These are phyloP conservation scores for Lepas anatifera DNA, from an alignment of 2,888 invertebrate species.

Conservation along the genomic window DNA sequence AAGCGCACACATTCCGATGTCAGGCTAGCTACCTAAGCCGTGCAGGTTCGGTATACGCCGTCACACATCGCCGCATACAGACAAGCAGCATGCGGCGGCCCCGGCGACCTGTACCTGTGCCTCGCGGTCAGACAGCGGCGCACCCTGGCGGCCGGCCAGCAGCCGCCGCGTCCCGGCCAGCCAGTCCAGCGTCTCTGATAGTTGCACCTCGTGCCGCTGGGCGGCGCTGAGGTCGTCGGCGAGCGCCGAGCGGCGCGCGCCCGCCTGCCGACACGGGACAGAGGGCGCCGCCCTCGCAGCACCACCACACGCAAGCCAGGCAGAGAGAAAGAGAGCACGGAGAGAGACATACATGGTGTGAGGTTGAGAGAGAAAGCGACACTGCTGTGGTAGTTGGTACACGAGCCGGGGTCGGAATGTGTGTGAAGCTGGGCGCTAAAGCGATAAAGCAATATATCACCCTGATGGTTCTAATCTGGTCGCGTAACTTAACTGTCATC, in stretches of 20 bases:
- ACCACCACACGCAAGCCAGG: background rate
- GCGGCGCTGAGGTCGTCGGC: background rate
- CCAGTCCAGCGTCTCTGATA: conserved; percentile 15
- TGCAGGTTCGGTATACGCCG: background rate
- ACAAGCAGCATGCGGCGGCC: no score
- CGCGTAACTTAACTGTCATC: no score
- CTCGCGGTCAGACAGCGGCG: background rate
- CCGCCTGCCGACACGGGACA: background rate
- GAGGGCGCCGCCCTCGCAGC: background rate
- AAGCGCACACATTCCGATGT: no score
- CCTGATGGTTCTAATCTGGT: no score
- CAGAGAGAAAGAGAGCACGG: background rate
- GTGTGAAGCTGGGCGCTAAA: no score
- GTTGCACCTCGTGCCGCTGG: conserved; percentile 2
- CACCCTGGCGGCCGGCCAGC: background rate
- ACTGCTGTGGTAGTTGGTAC: no score
- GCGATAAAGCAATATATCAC: no score
- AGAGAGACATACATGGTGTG: background rate
- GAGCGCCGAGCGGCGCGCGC: background rate
- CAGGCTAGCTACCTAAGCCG: no score
- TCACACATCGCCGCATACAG: no score
- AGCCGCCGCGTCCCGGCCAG: conserved; percentile 2
- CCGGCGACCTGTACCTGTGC: background rate
- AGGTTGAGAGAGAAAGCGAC: background rate
- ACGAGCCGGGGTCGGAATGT: no score